Evolutionary conservation across 1,140 invertebrate species (phyloP).

Genomic region (Muscidifurax raptorellus): DNA sequence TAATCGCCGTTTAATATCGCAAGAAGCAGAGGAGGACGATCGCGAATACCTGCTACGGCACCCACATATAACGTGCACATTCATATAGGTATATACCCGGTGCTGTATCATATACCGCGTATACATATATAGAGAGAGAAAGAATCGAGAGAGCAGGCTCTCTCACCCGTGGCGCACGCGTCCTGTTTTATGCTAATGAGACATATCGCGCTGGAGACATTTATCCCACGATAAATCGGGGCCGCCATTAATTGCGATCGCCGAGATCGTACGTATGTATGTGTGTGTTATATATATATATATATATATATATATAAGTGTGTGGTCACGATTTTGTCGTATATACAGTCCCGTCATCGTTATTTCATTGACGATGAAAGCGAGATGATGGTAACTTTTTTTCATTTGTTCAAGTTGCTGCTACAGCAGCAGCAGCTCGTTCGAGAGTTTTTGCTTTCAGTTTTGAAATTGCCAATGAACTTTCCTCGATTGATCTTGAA

Average conservation of each 20-base stretch:
- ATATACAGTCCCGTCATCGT: neutral
- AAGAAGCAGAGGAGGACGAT: neutral
- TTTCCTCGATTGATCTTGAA: neutral
- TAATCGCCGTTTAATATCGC: constrained; percentile 30
- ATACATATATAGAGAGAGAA: neutral
- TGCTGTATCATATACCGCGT: neutral
- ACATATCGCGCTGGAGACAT: constrained; percentile 58
- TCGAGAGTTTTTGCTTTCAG: neutral
- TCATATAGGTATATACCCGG: neutral
- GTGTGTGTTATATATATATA: no score
- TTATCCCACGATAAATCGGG: constrained; percentile 62
- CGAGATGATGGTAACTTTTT: neutral
- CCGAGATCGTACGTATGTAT: constrained; percentile 29
- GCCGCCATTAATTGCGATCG: constrained; percentile 61
- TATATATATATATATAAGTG: neutral
- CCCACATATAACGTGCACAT: neutral
- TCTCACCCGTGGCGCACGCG: constrained; percentile 36
- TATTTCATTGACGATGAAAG: constrained; percentile 35
- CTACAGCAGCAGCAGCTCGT: neutral
- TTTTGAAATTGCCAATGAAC: neutral
- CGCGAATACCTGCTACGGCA: neutral
- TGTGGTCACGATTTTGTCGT: constrained; percentile 52
- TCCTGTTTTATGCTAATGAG: constrained; percentile 54
- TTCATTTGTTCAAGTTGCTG: neutral
- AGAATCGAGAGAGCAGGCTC: neutral